phyloP scores from a whole-genome alignment of 2,797 vertebrate genomes.

The Takifugu rubripes region DNA sequence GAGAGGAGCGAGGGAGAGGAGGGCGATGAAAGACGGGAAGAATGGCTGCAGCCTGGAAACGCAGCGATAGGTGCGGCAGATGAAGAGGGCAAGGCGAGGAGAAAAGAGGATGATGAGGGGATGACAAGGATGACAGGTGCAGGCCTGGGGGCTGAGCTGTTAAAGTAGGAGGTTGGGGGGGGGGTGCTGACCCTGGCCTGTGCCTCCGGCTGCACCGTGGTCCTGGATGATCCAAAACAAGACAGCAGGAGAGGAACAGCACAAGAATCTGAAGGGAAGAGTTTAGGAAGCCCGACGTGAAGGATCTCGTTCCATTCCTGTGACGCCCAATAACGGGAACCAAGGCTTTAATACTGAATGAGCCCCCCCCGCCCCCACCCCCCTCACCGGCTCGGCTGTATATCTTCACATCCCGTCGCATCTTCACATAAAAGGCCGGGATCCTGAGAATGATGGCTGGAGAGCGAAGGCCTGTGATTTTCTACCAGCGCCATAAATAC shows the following conservation, averaged over 20 bases:
- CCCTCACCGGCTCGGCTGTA: conserved; percentile 36
- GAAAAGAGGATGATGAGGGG: conserved; percentile 12
- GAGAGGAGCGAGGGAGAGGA: conserved; percentile 47
- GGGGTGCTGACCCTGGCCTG: conserved; percentile 23
- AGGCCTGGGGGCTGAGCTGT: conserved; percentile 31
- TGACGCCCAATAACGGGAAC: conserved; percentile 34
- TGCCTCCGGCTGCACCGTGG: conserved; percentile 24
- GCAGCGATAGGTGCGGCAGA: background rate
- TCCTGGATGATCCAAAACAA: conserved; percentile 16
- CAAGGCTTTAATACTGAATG: conserved; percentile 44
- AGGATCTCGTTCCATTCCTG: conserved; percentile 30
- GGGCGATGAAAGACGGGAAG: conserved; percentile 30
- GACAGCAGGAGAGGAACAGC: conserved; percentile 7
- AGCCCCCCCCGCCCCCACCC: conserved; percentile 8
- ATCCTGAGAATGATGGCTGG: conserved; percentile 35
- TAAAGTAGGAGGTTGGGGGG: conserved; percentile 6
- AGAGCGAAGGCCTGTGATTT: conserved; percentile 49
- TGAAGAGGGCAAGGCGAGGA: conserved; percentile 6
- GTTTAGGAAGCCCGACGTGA: background rate
- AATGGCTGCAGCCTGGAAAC: background rate
- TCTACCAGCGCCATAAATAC: conserved; percentile 56
- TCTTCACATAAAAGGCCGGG: conserved; percentile 38
- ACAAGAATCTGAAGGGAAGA: too few relatives aligned
- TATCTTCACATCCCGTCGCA: conserved; percentile 51
- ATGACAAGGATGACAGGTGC: conserved; percentile 23